phyloP scores from a whole-genome alignment of 2,888 invertebrate species.

The Drosophila dives region DNA sequence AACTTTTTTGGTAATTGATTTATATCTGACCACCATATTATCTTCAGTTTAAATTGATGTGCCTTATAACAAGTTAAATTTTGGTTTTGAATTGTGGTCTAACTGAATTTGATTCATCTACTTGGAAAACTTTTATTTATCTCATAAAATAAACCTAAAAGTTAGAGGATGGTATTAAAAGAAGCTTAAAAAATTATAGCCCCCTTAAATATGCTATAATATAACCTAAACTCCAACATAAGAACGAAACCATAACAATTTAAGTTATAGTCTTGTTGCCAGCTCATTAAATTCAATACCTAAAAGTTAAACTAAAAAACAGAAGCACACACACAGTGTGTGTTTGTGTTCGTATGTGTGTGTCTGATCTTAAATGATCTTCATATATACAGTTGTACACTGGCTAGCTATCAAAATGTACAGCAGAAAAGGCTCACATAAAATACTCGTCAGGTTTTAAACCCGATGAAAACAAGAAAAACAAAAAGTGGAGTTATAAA shows the following conservation, averaged over 20 bases:
- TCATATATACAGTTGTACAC: conserved; percentile 18
- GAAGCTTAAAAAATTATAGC: neutral
- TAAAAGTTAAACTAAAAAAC: conserved; percentile 28
- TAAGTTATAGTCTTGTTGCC: conserved; percentile 9
- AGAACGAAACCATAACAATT: conserved; percentile 7
- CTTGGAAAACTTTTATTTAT: neutral
- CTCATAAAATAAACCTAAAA: neutral
- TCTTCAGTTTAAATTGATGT: neutral
- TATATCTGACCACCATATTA: neutral
- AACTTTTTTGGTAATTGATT: neutral
- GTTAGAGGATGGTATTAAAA: neutral
- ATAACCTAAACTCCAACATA: conserved; percentile 18
- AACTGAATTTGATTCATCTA: neutral
- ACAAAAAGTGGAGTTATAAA: conserved; percentile 24
- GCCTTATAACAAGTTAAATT: neutral
- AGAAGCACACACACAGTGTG: neutral
- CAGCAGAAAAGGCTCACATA: conserved; percentile 12
- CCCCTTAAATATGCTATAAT: conserved; percentile 34
- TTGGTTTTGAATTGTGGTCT: neutral
- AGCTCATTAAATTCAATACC: conserved; percentile 23
- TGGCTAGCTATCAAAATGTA: conserved; percentile 49
- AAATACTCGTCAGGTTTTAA: conserved; percentile 24
- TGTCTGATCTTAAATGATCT: conserved; percentile 14
- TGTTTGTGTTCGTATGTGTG: neutral
- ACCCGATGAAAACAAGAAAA: conserved; percentile 25